Conservation (phyloP, 2,888 invertebrate species). For the Phalangium opilio region DNA sequence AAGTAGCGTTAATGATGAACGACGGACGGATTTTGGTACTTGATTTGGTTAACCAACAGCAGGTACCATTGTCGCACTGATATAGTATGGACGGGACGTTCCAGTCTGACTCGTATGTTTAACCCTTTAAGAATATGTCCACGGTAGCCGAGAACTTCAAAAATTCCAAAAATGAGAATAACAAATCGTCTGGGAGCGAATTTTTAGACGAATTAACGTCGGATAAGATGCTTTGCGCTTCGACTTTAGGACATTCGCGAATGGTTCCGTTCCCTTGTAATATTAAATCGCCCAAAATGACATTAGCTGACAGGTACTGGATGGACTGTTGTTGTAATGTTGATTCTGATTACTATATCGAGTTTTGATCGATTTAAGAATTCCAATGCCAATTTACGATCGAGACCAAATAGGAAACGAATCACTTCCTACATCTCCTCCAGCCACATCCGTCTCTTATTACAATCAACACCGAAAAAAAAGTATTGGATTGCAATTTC, state of each 20-base stretch:
- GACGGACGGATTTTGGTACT: constrained; percentile 34
- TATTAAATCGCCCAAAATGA: too few species aligned
- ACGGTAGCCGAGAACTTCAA: not conserved
- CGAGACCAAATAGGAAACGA: too few species aligned
- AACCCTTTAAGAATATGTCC: not conserved
- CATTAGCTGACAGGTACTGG: too few species aligned
- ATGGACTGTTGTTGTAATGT: too few species aligned
- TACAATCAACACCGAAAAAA: not conserved
- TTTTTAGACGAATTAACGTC: constrained; percentile 2
- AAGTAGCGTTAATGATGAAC: constrained; percentile 34
- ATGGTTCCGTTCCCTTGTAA: too few species aligned
- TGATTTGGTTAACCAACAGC: constrained; percentile 23
- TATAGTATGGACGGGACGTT: constrained; percentile 1
- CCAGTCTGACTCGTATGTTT: not conserved
- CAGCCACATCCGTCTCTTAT: too few species aligned
- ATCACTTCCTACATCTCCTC: too few species aligned
- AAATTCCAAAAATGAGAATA: constrained; percentile 5
- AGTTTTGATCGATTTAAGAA: too few species aligned
- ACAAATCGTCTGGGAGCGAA: constrained; percentile 4
- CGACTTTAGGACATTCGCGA: too few species aligned
- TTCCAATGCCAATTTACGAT: too few species aligned
- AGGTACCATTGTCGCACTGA: not conserved
- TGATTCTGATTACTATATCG: too few species aligned
- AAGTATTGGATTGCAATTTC: constrained; percentile 27
- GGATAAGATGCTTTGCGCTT: not conserved